phyloP scores from a whole-genome alignment of 2,888 invertebrate species.

The Nephrotoma appendiculata region DNA sequence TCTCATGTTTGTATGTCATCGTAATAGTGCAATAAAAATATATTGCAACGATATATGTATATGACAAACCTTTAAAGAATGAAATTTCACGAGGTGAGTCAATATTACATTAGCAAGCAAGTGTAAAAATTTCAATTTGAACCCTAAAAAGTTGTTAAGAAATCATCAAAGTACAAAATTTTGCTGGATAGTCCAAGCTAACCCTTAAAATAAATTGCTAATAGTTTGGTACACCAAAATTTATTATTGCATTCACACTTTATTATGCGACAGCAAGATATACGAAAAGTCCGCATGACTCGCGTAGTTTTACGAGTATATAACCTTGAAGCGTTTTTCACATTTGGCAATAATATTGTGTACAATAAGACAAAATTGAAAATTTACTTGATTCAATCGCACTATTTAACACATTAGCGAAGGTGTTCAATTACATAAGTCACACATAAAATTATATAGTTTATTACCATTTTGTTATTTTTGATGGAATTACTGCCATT shows the following conservation, averaged over 20 bases:
- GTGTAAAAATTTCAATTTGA: neutral
- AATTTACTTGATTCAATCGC: neutral
- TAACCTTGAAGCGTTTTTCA: neutral
- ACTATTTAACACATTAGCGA: neutral
- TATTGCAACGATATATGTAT: neutral
- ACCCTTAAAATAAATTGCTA: neutral
- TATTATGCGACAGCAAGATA: neutral
- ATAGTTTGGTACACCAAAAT: neutral
- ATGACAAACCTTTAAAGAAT: neutral
- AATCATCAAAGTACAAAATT: neutral
- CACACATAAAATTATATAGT: neutral
- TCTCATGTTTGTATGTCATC: neutral
- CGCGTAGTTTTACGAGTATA: neutral
- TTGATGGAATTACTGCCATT: neutral
- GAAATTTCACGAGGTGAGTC: neutral
- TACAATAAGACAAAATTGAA: neutral
- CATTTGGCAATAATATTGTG: neutral
- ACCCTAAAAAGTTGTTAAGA: neutral
- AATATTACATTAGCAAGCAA: neutral
- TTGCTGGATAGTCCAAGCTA: neutral
- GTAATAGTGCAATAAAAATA: neutral
- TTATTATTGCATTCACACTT: neutral
- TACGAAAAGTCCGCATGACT: neutral
- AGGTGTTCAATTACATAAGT: neutral
- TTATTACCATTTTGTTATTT: neutral